A percentile compares a stretch with the other conserved stretches of the same genome.
These are phyloP conservation scores for Chymomyza amoena DNA, from an alignment of 2,888 invertebrate genomes.

Conservation along the genomic window DNA sequence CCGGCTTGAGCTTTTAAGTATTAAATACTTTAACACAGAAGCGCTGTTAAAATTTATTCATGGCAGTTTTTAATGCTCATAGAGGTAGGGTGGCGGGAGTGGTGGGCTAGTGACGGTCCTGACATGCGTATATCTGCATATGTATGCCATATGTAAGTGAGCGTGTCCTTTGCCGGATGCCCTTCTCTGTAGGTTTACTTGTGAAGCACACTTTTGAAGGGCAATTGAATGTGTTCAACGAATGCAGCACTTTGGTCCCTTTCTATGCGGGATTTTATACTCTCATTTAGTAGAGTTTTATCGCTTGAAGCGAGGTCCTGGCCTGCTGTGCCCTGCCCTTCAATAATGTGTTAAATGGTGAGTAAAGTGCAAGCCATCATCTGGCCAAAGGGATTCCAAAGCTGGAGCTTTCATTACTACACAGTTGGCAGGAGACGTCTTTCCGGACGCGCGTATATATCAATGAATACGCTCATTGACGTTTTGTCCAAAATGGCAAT, in stretches of 20 bases:
- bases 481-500: conserved; percentile 56
- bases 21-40: conserved; percentile 72
- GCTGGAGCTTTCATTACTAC: conserved; percentile 57
- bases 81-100: conserved; percentile 26
- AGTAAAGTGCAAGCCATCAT: conserved; percentile 47
- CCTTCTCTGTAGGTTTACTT: conserved; percentile 36
- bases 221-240: conserved; percentile 65
- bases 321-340: conserved; percentile 52
- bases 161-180: conserved; percentile 37
- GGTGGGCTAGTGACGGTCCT: neutral
- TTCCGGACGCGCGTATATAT: conserved; percentile 28
- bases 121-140: neutral
- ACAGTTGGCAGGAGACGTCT: conserved; percentile 28
- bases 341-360: conserved; percentile 70
- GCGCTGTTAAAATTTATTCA: conserved; percentile 69
- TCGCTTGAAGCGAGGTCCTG: neutral
- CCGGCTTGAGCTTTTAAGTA: conserved; percentile 65
- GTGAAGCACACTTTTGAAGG: conserved; percentile 66
- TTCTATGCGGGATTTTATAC: conserved; percentile 52
- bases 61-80: conserved; percentile 64
- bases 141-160: conserved; percentile 14
- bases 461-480: conserved; percentile 43
- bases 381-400: neutral
- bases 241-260: neutral
- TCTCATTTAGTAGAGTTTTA: conserved; percentile 50